Conservation (phyloP, 1,140 invertebrate species). For the Alviniconcha marisindica region DNA sequence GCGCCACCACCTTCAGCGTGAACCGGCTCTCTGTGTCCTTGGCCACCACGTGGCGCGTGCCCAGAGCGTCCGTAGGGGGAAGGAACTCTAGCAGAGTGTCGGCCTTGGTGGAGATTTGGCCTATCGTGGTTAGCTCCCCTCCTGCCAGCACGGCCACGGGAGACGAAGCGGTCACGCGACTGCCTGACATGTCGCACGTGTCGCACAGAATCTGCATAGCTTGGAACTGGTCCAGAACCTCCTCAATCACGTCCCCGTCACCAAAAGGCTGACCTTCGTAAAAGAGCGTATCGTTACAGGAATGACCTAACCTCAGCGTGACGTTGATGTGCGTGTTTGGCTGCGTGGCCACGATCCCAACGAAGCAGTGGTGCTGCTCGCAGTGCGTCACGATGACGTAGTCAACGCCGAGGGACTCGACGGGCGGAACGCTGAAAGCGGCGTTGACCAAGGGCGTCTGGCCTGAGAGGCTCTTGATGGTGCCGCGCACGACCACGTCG, state of each 20-base stretch:
- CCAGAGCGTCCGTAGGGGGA: not conserved
- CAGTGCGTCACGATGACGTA: not conserved
- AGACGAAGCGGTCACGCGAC: not conserved
- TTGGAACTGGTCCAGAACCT: not conserved
- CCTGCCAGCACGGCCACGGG: conserved; percentile 10
- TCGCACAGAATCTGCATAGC: conserved; percentile 22
- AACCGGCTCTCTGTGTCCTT: not conserved
- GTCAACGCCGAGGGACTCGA: not conserved
- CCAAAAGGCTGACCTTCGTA: not conserved
- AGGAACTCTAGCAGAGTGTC: not conserved
- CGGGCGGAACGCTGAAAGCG: not conserved
- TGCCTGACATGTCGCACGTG: not conserved
- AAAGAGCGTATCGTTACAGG: not conserved
- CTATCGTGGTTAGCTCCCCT: not conserved
- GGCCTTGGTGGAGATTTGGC: not conserved
- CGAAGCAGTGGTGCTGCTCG: not conserved
- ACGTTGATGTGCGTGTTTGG: not conserved
- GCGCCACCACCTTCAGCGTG: not conserved
- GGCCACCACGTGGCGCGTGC: not conserved
- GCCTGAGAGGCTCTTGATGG: not conserved
- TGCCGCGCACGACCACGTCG: not conserved
- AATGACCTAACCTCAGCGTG: not conserved
- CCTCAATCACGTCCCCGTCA: not conserved
- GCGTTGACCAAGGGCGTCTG: not conserved
- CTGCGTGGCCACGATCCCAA: not conserved